Base-by-base conservation (phyloP, 1,140 invertebrate genomes). In the Heliothis subflexa region DNA sequence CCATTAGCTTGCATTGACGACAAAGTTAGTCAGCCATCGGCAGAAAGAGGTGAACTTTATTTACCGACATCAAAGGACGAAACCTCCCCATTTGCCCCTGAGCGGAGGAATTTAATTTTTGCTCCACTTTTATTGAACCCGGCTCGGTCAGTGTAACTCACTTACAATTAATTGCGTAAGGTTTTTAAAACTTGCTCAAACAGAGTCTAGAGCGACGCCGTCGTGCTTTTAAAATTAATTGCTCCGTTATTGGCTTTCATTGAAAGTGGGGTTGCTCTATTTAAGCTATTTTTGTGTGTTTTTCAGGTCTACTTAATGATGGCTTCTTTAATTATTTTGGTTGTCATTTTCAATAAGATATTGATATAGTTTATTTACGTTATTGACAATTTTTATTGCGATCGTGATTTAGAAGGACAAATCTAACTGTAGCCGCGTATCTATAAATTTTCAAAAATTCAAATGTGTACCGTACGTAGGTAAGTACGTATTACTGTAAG, bases 31-130 rank as follows among this genome's bases (percentile, higher is more conserved):
- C 25, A 28, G 40, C 16, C 55, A 21, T 66, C 47, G 11, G 5
- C 80, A 85, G 81, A 84, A 85, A 85, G 82, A 82, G 80, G 81
- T 87, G 79, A 78, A 89, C 84, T 86, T 86, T 80, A 84, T 91
- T 88, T 87, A 45, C 47, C 40, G 59, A 84, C 88, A 86, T 93
- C 89, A 91, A 92, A 93, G 88, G 85, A 86, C 61, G 86, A 86
- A 88, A 84, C 81, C 82, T 84, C 81, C 78, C 84, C 78, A 78
- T 40, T 40, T 40, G 33, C 33, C 33, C 33, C 33, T 40, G 4
- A 5, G 33, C 18, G 72, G 52, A 88, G 83, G 81, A 92, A 92
- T 92, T 89, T 91, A 91, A 93, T 93, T 92, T 92, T 91, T 91
- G 87, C 80, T 81, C 82, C 82, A 88, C 83, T 89, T 87, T 89